phyloP scores from a whole-genome alignment of 2,888 invertebrate genomes.

The Periphyllus acericola region DNA sequence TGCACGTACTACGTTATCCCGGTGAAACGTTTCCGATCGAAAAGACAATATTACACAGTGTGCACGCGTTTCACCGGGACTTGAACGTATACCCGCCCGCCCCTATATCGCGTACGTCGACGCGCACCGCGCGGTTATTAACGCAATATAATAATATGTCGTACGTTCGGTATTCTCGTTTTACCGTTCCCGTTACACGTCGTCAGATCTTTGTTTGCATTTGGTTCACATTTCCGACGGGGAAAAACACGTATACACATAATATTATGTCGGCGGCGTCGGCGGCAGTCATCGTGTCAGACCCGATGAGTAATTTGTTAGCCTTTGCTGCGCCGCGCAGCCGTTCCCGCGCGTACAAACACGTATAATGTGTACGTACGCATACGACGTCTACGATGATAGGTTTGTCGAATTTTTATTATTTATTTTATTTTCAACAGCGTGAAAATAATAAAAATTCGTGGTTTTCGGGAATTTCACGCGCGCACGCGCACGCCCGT shows the following conservation, averaged over 20 bases:
- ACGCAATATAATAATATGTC: too few relatives aligned
- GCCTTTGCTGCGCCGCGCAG: not conserved
- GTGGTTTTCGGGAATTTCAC: not conserved
- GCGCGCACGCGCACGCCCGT: not conserved
- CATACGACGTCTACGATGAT: too few relatives aligned
- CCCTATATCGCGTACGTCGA: not conserved
- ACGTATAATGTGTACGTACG: not conserved
- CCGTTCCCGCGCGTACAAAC: not conserved
- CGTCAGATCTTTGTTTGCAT: conserved; percentile 33
- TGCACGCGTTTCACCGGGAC: too few relatives aligned
- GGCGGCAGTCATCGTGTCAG: not conserved
- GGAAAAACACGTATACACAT: not conserved
- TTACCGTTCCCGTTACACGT: not conserved
- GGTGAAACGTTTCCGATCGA: too few relatives aligned
- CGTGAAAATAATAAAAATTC: too few relatives aligned
- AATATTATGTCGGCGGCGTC: not conserved
- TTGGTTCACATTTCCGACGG: conserved; percentile 10
- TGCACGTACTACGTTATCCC: too few relatives aligned
- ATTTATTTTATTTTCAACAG: not conserved
- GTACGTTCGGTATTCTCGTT: not conserved
- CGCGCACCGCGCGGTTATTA: too few relatives aligned
- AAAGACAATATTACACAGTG: too few relatives aligned
- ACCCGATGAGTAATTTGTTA: conserved; percentile 39
- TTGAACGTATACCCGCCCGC: not conserved
- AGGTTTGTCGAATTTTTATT: not conserved